Evolutionary conservation across 2,888 invertebrate species (phyloP), one percentile per base, ranked within the genome.

Genomic region (Drosophila phalerata): DNA sequence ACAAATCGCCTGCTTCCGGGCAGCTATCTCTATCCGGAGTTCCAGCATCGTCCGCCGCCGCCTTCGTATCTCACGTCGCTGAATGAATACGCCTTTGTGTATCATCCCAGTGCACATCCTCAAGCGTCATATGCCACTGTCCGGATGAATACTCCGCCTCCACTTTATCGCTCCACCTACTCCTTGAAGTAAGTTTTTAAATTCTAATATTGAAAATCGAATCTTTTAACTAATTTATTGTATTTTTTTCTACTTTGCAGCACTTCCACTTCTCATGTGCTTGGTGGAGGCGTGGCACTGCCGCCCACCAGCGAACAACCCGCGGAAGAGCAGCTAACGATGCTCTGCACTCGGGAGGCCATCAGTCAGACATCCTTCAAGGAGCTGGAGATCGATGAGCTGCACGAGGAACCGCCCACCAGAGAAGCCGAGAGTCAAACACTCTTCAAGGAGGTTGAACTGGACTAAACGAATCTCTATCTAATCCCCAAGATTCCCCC

Each of bases 61-160:
- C 98, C 98, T 28, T 97, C 98, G 73, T 98, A 98, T 92, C 96
- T 98, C 93, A 98, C 98, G 4, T 97, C 98, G 72, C 97, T 98
- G 96, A 98, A 98, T 93, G 98, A 98, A 91, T 98, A 98, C 93
- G 95, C 98, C 89, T 94, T 98, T 88, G 94, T 97, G 90, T 94
- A 97, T 85, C 94, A 97, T 90, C 91, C 88, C 0, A 81, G 84
- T 22, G 69, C 85, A 2, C 75, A 77, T 69, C 69, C 86, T 2
- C 80, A 76, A 92, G 92, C 94, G 90, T 91, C 87, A 9, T 90
- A 85, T 56, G 75, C 85, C 47, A 73, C 85, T 1, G 64, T 91
- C 4, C 74, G 90, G 49, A 73, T 91, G 63, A 91, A 90, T 68
- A 97, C 98, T 42, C 98, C 98, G 56, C 98, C 98, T 38, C 98